Base-by-base conservation (phyloP, 2,888 invertebrate genomes). In the Diplolepis rosae region DNA sequence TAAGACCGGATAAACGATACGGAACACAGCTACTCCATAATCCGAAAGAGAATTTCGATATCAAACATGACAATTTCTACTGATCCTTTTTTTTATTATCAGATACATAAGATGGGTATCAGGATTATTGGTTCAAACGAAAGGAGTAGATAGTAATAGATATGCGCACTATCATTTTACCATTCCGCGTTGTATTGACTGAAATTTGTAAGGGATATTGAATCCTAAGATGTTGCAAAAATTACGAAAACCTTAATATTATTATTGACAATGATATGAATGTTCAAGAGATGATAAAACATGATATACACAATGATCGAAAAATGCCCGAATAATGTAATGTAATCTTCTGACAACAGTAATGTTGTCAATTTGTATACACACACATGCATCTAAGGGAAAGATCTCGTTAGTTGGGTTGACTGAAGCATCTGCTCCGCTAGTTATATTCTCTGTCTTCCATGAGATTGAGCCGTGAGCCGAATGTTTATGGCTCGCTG, bases 401-500 rank as follows among this genome's bases (percentile, higher is more conserved):
- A 61, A 24, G 61, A 61, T 61, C 39, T 11, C 32, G 32, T 56
- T 32, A 56, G 56, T 13, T 56, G 18, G 22, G 35, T 9, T n/a
- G 24, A 61, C n/a, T 22, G 24, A 61, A 39, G 61, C 61, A 61
- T 42, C 61, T 61, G 61, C 61, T 24, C n/a, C 39, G 24, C 22
- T 5, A 35, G 61, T 24, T 39, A 42, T 42, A 39, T n/a, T 39
- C 22, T 50, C 50, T 70, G 52, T 77, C 76, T 76, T 79, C 73
- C 73, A 75, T 75, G 79, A 82, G 84, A 85, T 84, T 84, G 82
- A 61, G 61, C 82, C 79, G 78, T 82, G 83, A 83, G 79, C 77
- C 78, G 78, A 81, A 84, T 84, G 83, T 84, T 84, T 85, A 83
- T 82, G 81, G 79, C 79, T 76, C 73, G 77, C 72, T 78, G 85